Evolutionary conservation across 2,797 vertebrate genomes (phyloP).

Genomic region (Semotilus atromaculatus): DNA sequence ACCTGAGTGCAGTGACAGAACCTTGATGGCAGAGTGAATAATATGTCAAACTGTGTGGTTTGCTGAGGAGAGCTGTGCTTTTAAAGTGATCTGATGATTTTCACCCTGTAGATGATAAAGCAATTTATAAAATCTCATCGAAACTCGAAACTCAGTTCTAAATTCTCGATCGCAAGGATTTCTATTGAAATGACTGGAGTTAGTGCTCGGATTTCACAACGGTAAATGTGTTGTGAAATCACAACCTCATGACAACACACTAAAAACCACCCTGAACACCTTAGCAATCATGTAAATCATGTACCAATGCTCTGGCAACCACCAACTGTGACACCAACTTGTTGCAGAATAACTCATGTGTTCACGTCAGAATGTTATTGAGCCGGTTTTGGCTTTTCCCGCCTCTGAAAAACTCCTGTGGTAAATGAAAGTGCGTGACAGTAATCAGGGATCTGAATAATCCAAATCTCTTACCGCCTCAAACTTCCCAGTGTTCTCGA

Average conservation of each 20-base stretch:
- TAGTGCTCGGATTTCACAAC: background rate
- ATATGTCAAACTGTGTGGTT: no score
- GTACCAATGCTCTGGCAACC: background rate
- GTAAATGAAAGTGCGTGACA: background rate
- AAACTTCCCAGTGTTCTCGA: background rate
- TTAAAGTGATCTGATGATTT: background rate
- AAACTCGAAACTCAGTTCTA: no score
- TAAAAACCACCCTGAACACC: background rate
- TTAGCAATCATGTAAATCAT: background rate
- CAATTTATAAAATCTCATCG: no score
- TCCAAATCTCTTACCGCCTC: background rate
- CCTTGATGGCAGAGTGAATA: no score
- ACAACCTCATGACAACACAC: background rate
- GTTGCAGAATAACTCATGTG: background rate
- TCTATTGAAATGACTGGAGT: background rate
- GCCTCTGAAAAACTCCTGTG: background rate
- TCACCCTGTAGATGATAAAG: background rate
- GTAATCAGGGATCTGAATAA: conserved; percentile 1
- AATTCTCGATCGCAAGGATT: background rate
- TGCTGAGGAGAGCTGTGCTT: no score
- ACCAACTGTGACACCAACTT: background rate
- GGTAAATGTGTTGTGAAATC: background rate
- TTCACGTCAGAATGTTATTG: background rate
- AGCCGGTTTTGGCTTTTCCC: background rate
- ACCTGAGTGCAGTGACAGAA: no score